Base-by-base conservation (phyloP, 2,797 vertebrate species). In the Discoglossus pictus region DNA sequence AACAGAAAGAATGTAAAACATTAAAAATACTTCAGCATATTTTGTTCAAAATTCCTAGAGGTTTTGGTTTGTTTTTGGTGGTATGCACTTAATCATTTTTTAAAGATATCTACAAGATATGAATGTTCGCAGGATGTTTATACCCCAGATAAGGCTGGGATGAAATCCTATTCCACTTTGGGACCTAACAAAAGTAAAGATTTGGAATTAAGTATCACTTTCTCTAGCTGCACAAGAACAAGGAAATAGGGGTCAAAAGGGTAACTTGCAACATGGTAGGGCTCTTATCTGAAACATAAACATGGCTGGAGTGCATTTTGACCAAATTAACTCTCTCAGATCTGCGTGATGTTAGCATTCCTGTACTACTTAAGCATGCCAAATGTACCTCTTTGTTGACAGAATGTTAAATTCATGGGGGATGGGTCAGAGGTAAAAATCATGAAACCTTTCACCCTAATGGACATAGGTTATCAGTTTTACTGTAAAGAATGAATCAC, bases 261-360 rank as follows among this genome's bases (percentile, higher is more conserved):
- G 82, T 81, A 86, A 80, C 79, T 77, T 80, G 75, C 86, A 88
- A 87, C 83, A 83, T 88, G 86, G 87, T 90, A 86, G 87, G 83
- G 82, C 87, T 86, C 87, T 88, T 89, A 89, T 89, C 88, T 87
- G 84, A 87, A 90, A 90, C 84, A 88, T 92, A 92, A 92, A 91
- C 90, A 91, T 88, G 79, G 85, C 87, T 87, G 80, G 84, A 88
- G 84, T 83, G 80, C 88, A 87, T 90, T 89, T 84, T 83, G 83
- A 83, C 87, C 84, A 90, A 91, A 93, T 91, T 87, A 88, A 89
- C 87, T 84, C 83, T 81, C 83, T 89, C 78, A 76, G 83, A 84
- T 82, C 83, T 87, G 80, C 61, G 74, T 81, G 35, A 71, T 86
- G 79, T 86, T 84, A 87, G 80, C 83, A 86, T 89, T 88, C 85